phyloP scores from a whole-genome alignment of 2,888 invertebrate species.

The Coremacera marginata region DNA sequence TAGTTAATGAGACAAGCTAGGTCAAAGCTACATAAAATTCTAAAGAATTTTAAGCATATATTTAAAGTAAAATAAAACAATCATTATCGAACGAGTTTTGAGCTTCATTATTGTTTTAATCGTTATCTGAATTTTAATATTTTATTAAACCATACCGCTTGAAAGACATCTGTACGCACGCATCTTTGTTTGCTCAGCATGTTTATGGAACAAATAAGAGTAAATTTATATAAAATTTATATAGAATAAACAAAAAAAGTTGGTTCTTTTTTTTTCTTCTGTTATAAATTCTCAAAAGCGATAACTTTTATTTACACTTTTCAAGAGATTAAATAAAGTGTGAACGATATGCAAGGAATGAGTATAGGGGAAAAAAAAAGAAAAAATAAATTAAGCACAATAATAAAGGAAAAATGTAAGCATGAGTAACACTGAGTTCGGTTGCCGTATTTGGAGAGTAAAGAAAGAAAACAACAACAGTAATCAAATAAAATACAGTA shows the following conservation, averaged over 20 bases:
- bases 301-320: slow-evolving; percentile 20
- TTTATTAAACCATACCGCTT: background rate
- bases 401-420: background rate
- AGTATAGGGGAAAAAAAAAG: background rate
- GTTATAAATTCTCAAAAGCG: background rate
- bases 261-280: background rate
- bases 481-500: background rate
- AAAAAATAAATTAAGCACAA: background rate
- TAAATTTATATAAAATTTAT: background rate
- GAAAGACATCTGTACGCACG: background rate
- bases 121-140: background rate
- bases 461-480: background rate
- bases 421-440: slow-evolving; percentile 6
- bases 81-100: no score
- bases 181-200: background rate
- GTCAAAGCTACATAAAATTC: no score
- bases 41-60: no score
- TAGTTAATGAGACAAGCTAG: no score
- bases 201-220: slow-evolving; percentile 5
- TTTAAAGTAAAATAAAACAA: no score
- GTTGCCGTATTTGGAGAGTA: background rate
- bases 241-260: background rate
- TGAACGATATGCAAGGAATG: background rate
- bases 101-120: no score
- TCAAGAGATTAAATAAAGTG: slow-evolving; percentile 8